phyloP scores from a whole-genome alignment of 2,113 vertebrate species.

The Ptilorrhoa leucosticta region DNA sequence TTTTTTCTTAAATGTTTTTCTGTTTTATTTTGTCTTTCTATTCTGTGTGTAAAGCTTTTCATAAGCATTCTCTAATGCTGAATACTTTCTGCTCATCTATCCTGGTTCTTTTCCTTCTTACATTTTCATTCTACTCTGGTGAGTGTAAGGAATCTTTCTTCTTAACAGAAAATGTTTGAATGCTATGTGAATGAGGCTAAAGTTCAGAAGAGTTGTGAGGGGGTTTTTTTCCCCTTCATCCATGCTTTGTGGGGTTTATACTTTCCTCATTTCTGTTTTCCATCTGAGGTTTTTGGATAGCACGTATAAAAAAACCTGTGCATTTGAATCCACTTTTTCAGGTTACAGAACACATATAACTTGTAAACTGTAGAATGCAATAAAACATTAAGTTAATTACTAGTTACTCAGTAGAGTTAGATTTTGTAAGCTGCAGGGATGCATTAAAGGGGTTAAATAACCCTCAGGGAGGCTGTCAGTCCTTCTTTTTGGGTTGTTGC shows the following conservation, averaged over 20 bases:
- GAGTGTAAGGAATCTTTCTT: conserved; percentile 70
- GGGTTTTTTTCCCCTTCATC: not conserved
- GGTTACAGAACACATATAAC: not conserved
- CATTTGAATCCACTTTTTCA: not conserved
- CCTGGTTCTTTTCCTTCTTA: conserved; percentile 65
- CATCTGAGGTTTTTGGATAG: not conserved
- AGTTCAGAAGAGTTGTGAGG: not conserved
- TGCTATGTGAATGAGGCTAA: not conserved
- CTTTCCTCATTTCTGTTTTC: not conserved
- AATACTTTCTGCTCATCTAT: conserved; percentile 67
- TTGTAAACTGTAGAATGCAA: not conserved
- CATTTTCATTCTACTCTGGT: conserved; percentile 66
- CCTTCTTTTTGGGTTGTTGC: not conserved
- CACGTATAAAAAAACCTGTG: not conserved
- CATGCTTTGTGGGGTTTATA: not conserved
- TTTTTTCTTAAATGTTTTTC: conserved; percentile 38
- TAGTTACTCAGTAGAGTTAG: not conserved
- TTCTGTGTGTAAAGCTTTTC: conserved; percentile 61
- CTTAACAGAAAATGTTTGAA: conserved; percentile 38
- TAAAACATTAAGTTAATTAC: not conserved
- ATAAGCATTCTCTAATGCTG: conserved; percentile 63
- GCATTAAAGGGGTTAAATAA: not conserved
- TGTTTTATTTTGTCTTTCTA: conserved; percentile 58
- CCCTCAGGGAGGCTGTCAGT: not conserved
- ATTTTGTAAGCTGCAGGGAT: not conserved